Base-by-base conservation (phyloP, 2,888 invertebrate genomes). In the Bedellia somnulentella region DNA sequence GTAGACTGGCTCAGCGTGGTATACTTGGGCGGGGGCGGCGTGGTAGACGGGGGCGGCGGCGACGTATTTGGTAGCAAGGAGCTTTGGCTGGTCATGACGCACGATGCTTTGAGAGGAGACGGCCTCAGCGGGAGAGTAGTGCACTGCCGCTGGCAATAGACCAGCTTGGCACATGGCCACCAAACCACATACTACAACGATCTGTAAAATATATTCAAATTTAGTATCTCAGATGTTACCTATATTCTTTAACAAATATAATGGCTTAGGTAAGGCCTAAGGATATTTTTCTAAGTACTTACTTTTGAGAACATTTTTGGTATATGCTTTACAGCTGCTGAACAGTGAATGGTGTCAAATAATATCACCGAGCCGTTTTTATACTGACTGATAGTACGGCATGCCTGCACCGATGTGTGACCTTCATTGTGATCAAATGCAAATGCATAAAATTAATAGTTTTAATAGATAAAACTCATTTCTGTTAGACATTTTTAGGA, bases 101-200 rank as follows among this genome's bases (percentile, higher is more conserved):
- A 63, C 53, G 41, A 61, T 57, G 49, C 47, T 61, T 40, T 62
- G 59, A 14, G 61, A 61, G 22, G 62, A 57, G 27, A 62, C 57
- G 14, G 58, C 60, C 1, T 46, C 52, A 15, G 61, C 56, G 10
- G 57, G 37, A 11, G 58, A 58, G 46, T 58, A 58, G 44, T 64
- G 61, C 25, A 66, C 70, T 12, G 79, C 45, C 15, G 46, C 49
- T 10, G 59, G 43, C 39, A 64, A 36, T 13, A 66, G 53, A 33
- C 60, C 63, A 5, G 62, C 64, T 40, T 57, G 49, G 35, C 56
- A 46, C 26, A 51, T 60, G 3, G 61, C 61, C 46, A 54, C 48
- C 18, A 62, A 35, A 13, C 57, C 55, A 39, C 54, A 58, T 11
- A 66, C 40, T 28, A 48, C 43, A 37, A 64, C 37, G 3, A 63